Base-by-base conservation (phyloP, 2,888 invertebrate genomes). In the Trypoxylon attenuatum region DNA sequence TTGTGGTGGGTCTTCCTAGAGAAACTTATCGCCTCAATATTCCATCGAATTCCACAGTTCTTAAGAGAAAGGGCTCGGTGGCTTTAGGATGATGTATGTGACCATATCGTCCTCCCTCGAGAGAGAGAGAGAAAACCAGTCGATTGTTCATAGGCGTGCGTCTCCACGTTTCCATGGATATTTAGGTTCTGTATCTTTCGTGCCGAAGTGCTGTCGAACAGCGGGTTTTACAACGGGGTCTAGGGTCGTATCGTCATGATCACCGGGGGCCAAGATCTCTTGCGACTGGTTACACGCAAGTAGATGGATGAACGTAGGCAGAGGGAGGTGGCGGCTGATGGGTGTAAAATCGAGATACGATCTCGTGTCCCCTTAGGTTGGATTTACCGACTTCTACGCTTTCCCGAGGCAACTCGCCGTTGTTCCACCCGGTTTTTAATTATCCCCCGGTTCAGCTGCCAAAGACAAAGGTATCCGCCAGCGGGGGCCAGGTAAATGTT, bases 331-430 rank as follows among this genome's bases (percentile, higher is more conserved):
- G 80, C 82, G 82, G 80, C 76, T 81, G 83, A 83, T 83, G 81
- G 84, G 84, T 84, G 84, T 84, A 84, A 84, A 83, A 80, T 82
- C 76, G 73, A 82, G 84, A 84, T 84, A 83, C 72, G 73, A 84
- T 84, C 84, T 82, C 64, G 58, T 79, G 80, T 80, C 75, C 62
- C 55, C 60, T 65, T 61, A 52, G 65, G 50, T 54, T 51, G 59
- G 66, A 71, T 72, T 71, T 72, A 75, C 76, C 70, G 70, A 77
- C 74, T 77, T 63, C 70, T 46, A 70, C 65, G 58, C 51, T 62
- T 74, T 69, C 64, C 58, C 59, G 45, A 47, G 45, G 58, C 57
- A 60, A 33, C 67, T 13, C 33, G 33, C 33, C 10, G 33, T 13
- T 13, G 61, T 69, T 69, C 69, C 63, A 65, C 71, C 71, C 66